A percentile compares a stretch with the other conserved stretches of the same genome.
Conservation (phyloP, 2,797 vertebrate genomes). For the Anableps anableps region DNA sequence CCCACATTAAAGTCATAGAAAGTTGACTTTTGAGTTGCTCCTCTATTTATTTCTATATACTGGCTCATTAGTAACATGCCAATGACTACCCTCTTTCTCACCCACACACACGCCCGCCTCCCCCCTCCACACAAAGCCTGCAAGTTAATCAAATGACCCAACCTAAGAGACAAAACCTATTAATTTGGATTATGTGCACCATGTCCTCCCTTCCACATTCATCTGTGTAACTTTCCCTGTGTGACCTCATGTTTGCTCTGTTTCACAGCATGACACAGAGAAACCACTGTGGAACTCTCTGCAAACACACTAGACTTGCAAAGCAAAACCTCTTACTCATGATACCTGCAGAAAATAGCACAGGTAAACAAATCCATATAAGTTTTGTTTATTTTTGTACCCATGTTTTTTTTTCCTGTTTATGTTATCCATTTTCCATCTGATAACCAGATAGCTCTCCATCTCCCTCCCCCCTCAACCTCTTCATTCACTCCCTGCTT, state of each 20-base stretch:
- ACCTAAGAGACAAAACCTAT: conserved; percentile 47
- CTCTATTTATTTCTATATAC: conserved; percentile 24
- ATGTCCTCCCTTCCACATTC: conserved; percentile 31
- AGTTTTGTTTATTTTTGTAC: conserved; percentile 62
- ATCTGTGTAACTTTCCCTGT: conserved; percentile 29
- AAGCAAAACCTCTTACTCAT: conserved; percentile 35
- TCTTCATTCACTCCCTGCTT: conserved; percentile 8
- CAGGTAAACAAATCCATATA: conserved; percentile 69
- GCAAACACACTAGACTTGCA: conserved; percentile 41
- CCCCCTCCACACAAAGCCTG: no score
- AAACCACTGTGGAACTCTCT: conserved; percentile 27
- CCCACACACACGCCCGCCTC: conserved; percentile 22
- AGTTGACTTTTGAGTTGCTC: conserved; percentile 26
- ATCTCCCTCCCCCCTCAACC: neutral
- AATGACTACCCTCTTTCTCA: conserved; percentile 8
- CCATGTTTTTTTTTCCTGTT: conserved; percentile 40
- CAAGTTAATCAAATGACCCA: conserved; percentile 50
- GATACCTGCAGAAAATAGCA: conserved; percentile 46
- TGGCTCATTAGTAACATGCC: conserved; percentile 22
- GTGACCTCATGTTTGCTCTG: conserved; percentile 40
- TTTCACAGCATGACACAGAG: conserved; percentile 46
- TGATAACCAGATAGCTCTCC: conserved; percentile 20
- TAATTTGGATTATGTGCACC: conserved; percentile 48
- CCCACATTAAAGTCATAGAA: conserved; percentile 55
- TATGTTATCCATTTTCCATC: conserved; percentile 58